Base-by-base conservation (phyloP, 2,113 vertebrate genomes). In the Boleophthalmus pectinirostris region DNA sequence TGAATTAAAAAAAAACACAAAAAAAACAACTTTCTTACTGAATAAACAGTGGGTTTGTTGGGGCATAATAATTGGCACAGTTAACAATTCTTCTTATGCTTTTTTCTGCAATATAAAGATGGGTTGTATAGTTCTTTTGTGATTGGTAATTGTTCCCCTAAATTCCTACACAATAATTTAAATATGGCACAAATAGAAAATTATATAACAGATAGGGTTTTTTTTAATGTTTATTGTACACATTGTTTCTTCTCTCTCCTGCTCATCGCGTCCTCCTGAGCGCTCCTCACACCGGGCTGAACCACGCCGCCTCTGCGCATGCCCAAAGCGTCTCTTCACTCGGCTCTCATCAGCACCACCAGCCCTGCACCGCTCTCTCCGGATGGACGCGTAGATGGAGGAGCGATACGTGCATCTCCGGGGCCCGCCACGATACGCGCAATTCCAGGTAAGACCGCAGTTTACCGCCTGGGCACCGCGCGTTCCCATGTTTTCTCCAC, bases 371-470 rank as follows among this genome's bases (percentile, higher is more conserved):
- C 51, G 75, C 49, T 73, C 77, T 72, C 82, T 82, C 77, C 71
- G 82, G 81, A 75, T 67, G 53, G 18, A 64, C 71, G 80, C 81
- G 74, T 70, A 45, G 18, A n/a, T 64, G 61, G 20, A 43, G 61
- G 33, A 64, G 18, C 18, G 29, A 43, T 43, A 43, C 61, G 33
- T 64, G 12, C 25, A 45, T 61, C 61, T 58, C 72, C 64, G 25
- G 46, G 18, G 69, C 63, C 77, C 68, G 15, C 66, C 74, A 67
- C 25, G 20, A 15, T 25, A 25, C 70, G 60, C 58, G n/a, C 38
- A 16, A 3, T 47, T 57, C 65, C 88, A 83, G 89, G 85, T 90
- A 79, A 81, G 82, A 45, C 3, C 24, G 13, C 3, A 24, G 14
- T 3, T 10, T 21, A 7, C 60, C 45, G 49, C 69, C 23, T 66